Evolutionary conservation across 1,140 invertebrate species (phyloP), one percentile per base, ranked within the genome.

Genomic region (Diploscapter pachys): DNA sequence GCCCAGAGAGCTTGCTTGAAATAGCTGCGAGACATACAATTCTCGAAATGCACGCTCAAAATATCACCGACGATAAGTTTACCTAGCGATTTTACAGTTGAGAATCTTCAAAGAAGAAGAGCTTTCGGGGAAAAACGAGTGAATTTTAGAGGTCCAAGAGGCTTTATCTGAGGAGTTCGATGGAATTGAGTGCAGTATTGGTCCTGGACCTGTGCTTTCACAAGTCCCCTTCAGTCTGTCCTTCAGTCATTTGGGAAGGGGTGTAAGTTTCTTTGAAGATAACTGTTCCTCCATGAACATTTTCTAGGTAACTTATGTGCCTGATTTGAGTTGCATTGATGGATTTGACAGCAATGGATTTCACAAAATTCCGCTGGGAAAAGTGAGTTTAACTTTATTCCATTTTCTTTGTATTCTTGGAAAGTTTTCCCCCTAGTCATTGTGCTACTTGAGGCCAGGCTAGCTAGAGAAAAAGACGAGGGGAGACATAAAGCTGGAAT

Each of bases 61-160:
- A 31, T 31, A 31, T 31, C 31, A 31, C 31, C 31, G 31, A 31
- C 31, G 31, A 31, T 31, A 31, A 31, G 31, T 31, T 31, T 31
- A 31, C 31, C 31, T 31, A 31, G 31, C 31, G 31, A 31, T 31
- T 31, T 31, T 31, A 31, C 31, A 31, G 31, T 31, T 31, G 31
- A 31, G 31, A 31, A 31, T 31, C 31, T 31, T 31, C 31, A 31
- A 31, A 31, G 31, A 31, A 31, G 31, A 65, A 4, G 53, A 3
- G 9, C 13, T 6, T 31, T 6, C 0, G 4, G 48, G 48, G 9
- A 11, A 48, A 53, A 54, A 13, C 31, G 3, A 8, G 56, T 48
- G 13, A 5, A 57, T 74, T 74, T 11, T 67, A 74, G 73, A 74
- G 53, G 66, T 74, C 4, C 73, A 74, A 74, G 73, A 74, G 55